Evolutionary conservation across 1,140 invertebrate species (phyloP).

Genomic region (Sycobia sp.): DNA sequence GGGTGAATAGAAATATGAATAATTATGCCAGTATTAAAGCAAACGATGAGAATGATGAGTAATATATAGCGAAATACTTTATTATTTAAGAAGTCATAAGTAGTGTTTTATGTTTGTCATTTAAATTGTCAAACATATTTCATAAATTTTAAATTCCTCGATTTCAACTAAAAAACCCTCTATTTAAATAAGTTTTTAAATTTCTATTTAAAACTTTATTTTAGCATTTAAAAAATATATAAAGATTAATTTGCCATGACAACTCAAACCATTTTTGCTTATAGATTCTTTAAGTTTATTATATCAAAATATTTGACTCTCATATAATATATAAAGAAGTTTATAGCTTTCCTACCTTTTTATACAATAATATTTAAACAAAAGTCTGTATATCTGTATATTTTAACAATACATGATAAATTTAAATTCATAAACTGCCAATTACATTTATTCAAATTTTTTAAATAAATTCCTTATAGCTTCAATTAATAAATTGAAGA

Average conservation of each 20-base stretch:
- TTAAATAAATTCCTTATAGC: background rate
- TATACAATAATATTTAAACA: background rate
- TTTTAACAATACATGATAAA: background rate
- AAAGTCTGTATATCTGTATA: too few relatives aligned
- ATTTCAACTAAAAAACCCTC: background rate
- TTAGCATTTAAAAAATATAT: background rate
- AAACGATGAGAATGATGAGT: slow-evolving; percentile 62
- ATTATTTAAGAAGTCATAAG: background rate
- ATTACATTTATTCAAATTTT: background rate
- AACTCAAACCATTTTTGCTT: too few relatives aligned
- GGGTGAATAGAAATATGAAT: slow-evolving; percentile 73
- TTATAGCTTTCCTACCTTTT: slow-evolving; percentile 10
- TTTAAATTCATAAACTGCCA: slow-evolving; percentile 10
- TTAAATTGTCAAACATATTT: background rate
- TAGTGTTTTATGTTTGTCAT: too few relatives aligned
- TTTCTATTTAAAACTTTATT: background rate
- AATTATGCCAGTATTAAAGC: slow-evolving; percentile 78
- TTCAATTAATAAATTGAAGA: background rate
- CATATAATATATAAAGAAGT: background rate
- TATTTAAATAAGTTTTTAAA: background rate
- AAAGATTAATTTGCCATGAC: slow-evolving; percentile 12
- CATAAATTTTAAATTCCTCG: background rate
- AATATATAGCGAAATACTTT: slow-evolving; percentile 29
- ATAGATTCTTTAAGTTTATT: too few relatives aligned
- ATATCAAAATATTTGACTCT: background rate